Percentiles rank a stretch among this genome's conserved stretches.
Evolutionary conservation across 2,797 vertebrate species (phyloP).

Genomic region (Danio tinwini): DNA sequence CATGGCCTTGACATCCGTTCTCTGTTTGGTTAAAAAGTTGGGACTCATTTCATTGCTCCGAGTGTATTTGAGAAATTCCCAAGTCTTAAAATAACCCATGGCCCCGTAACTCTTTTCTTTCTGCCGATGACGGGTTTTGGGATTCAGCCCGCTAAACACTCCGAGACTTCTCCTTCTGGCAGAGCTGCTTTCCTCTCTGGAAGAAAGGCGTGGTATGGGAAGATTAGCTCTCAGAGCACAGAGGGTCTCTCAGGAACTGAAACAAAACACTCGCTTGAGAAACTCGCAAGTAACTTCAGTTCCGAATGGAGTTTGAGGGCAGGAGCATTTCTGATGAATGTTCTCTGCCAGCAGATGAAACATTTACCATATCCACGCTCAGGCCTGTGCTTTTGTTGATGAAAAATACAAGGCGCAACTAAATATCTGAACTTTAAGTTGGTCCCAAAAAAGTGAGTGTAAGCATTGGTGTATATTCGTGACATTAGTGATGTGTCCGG

Average conservation of each 20-base stretch:
- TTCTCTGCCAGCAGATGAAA: neutral
- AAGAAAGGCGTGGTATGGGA: slow-evolving; percentile 64
- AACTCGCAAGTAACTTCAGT: slow-evolving; percentile 43
- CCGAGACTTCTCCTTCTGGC: slow-evolving; percentile 57
- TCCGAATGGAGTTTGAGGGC: slow-evolving; percentile 20
- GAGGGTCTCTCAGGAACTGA: slow-evolving; percentile 58
- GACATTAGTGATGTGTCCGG: neutral
- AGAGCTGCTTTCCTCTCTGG: slow-evolving; percentile 61
- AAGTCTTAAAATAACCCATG: slow-evolving; percentile 62
- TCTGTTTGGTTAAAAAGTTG: slow-evolving; percentile 49
- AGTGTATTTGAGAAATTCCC: slow-evolving; percentile 65
- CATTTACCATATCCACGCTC: neutral
- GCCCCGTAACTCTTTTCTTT: slow-evolving; percentile 56
- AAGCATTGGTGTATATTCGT: neutral
- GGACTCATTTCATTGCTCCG: slow-evolving; percentile 42
- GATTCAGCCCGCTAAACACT: slow-evolving; percentile 54
- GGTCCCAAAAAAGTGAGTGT: neutral
- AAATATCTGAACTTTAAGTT: neutral
- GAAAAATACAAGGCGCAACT: neutral
- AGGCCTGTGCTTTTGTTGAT: neutral
- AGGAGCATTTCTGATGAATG: neutral
- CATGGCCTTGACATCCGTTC: slow-evolving; percentile 38
- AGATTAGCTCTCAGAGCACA: slow-evolving; percentile 61
- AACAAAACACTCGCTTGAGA: slow-evolving; percentile 54
- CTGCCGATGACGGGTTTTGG: slow-evolving; percentile 45